Conservation (phyloP, 2,888 invertebrate species). For the Synergus itoensis region DNA sequence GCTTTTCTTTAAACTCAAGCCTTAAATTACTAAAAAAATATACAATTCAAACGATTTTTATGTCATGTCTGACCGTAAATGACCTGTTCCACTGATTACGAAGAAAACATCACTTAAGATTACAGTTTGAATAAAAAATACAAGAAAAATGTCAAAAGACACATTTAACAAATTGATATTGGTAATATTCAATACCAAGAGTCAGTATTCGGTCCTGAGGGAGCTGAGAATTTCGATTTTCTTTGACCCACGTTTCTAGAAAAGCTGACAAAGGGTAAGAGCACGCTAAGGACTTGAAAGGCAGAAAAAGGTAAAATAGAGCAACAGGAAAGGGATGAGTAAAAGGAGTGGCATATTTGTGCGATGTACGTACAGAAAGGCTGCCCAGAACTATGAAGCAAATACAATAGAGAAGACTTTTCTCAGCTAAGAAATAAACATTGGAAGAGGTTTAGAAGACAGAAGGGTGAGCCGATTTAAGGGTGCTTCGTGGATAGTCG, state of each 20-base stretch:
- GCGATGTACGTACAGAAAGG: slow-evolving; percentile 5
- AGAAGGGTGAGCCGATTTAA: slow-evolving; percentile 33
- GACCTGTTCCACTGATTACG: no score
- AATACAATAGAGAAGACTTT: slow-evolving; percentile 44
- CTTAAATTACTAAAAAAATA: background rate
- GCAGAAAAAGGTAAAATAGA: background rate
- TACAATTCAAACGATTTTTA: no score
- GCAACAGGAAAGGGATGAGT: background rate
- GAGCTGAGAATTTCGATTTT: slow-evolving; percentile 10
- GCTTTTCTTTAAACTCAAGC: background rate
- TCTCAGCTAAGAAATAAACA: slow-evolving; percentile 52
- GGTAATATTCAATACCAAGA: background rate
- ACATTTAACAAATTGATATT: background rate
- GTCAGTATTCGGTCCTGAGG: background rate
- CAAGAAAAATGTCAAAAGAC: no score
- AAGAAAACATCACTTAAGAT: no score
- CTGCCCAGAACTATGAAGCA: slow-evolving; percentile 33
- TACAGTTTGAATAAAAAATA: no score
- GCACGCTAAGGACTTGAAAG: slow-evolving; percentile 38
- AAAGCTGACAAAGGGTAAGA: slow-evolving; percentile 40
- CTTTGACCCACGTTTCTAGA: slow-evolving; percentile 34
- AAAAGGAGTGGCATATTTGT: slow-evolving; percentile 37
- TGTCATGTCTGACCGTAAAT: no score
- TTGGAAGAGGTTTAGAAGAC: slow-evolving; percentile 27
- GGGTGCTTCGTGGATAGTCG: slow-evolving; percentile 31